phyloP scores from a whole-genome alignment of 2,113 vertebrate species.

The Raja brachyura region DNA sequence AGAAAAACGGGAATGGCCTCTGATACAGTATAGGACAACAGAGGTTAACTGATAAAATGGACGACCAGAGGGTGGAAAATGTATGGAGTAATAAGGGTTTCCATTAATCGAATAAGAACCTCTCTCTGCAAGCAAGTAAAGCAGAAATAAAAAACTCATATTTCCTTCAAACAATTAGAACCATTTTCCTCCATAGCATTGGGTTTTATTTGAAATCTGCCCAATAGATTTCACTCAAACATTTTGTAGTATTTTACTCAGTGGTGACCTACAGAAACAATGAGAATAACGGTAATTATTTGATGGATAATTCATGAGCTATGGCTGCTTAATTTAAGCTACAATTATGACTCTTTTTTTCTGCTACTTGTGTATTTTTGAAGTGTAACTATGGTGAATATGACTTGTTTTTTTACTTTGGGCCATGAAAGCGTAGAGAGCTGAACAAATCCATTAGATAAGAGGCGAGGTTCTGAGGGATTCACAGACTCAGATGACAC shows the following conservation, averaged over 20 bases:
- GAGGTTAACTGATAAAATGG: too few species aligned
- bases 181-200: neutral
- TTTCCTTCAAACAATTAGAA: neutral
- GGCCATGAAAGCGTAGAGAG: neutral
- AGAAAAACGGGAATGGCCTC: neutral
- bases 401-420: constrained; percentile 27
- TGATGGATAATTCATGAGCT: neutral
- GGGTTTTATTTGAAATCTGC: neutral
- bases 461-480: neutral
- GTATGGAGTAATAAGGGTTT: neutral
- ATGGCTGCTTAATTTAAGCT: neutral
- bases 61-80: too few species aligned
- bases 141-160: neutral
- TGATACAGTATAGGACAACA: too few species aligned
- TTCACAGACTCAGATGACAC: neutral
- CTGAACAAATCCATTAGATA: neutral
- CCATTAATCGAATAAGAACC: neutral
- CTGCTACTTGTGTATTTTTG: constrained; percentile 14
- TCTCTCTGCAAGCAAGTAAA: neutral
- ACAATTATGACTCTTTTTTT: neutral
- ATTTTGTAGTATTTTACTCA: neutral
- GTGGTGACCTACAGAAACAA: neutral
- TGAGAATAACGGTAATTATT: neutral
- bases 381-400: neutral
- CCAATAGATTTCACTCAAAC: neutral